These are phyloP conservation scores for Pelobates fuscus DNA, from an alignment of 2,113 vertebrate species.

Conservation along the genomic window DNA sequence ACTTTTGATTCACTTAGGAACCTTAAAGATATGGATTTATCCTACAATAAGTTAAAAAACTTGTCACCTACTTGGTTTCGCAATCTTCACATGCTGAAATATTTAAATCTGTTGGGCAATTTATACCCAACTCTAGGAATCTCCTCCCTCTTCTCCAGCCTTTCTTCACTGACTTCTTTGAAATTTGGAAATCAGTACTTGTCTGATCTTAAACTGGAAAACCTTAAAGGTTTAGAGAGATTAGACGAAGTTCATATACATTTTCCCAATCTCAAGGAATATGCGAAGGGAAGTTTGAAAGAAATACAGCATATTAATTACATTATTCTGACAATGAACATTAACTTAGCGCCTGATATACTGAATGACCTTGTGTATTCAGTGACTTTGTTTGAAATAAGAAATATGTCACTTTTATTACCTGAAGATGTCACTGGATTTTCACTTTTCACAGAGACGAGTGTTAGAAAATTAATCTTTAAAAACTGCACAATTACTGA, in stretches of 20 bases:
- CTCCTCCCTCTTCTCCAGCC: conserved; percentile 63
- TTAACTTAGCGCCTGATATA: conserved; percentile 51
- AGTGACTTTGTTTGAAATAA: conserved; percentile 64
- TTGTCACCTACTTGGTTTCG: conserved; percentile 75
- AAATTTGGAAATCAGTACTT: conserved; percentile 66
- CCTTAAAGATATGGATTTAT: conserved; percentile 76
- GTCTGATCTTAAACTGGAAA: conserved; percentile 52
- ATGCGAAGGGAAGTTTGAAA: conserved; percentile 61
- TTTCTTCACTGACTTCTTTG: conserved; percentile 65
- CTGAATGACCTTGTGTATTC: conserved; percentile 63
- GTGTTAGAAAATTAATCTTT: conserved; percentile 57
- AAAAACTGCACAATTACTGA: conserved; percentile 58
- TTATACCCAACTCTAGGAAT: conserved; percentile 67
- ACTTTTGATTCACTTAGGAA: conserved; percentile 64
- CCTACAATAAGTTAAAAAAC: conserved; percentile 66
- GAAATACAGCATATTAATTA: conserved; percentile 53
- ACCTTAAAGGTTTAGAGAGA: conserved; percentile 70
- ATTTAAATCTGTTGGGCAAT: conserved; percentile 73
- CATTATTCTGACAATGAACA: conserved; percentile 57
- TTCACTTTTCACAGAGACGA: conserved; percentile 14
- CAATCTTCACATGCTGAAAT: conserved; percentile 65
- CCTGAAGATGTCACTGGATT: conserved; percentile 20
- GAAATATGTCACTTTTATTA: conserved; percentile 11
- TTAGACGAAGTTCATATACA: conserved; percentile 67
- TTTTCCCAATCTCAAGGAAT: conserved; percentile 58